Percentiles rank a stretch among this genome's conserved stretches.
Evolutionary conservation across 2,888 invertebrate genomes (phyloP).

Genomic region (Baccha elongata): DNA sequence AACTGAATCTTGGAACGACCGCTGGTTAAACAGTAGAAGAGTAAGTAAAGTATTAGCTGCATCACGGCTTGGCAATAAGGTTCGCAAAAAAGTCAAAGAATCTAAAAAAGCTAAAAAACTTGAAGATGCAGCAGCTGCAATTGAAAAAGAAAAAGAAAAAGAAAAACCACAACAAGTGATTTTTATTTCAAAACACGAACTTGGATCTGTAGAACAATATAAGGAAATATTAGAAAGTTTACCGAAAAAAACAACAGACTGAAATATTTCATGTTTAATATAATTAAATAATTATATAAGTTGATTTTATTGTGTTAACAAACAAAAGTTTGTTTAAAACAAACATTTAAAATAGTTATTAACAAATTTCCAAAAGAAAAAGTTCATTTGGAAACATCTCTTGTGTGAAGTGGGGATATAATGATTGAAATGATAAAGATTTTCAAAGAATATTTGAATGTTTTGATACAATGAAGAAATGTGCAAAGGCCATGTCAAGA

Average conservation of each 20-base stretch:
- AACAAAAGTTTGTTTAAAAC: not conserved
- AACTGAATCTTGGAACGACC: slow-evolving; percentile 84
- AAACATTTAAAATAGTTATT: too few species aligned
- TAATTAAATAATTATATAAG: not conserved
- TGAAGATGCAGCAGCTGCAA: slow-evolving; percentile 65
- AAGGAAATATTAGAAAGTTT: slow-evolving; percentile 81
- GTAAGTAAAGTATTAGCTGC: slow-evolving; percentile 84
- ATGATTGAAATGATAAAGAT: too few species aligned
- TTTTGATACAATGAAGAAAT: too few species aligned
- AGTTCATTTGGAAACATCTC: too few species aligned
- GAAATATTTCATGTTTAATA: not conserved
- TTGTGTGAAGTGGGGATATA: too few species aligned
- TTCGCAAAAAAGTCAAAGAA: slow-evolving; percentile 85
- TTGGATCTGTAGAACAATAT: slow-evolving; percentile 85
- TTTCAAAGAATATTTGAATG: too few species aligned
- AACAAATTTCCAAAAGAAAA: too few species aligned
- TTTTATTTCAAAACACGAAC: slow-evolving; percentile 80
- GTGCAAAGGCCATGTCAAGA: too few species aligned
- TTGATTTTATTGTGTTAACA: not conserved
- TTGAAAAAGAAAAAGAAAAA: slow-evolving; percentile 54
- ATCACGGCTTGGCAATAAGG: slow-evolving; percentile 84
- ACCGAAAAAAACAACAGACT: slow-evolving; percentile 44
- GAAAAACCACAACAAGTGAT: slow-evolving; percentile 49
- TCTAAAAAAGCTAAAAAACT: slow-evolving; percentile 76
- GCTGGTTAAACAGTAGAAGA: slow-evolving; percentile 85